Conservation (phyloP, 2,888 invertebrate genomes). For the Chydorus sphaericus region DNA sequence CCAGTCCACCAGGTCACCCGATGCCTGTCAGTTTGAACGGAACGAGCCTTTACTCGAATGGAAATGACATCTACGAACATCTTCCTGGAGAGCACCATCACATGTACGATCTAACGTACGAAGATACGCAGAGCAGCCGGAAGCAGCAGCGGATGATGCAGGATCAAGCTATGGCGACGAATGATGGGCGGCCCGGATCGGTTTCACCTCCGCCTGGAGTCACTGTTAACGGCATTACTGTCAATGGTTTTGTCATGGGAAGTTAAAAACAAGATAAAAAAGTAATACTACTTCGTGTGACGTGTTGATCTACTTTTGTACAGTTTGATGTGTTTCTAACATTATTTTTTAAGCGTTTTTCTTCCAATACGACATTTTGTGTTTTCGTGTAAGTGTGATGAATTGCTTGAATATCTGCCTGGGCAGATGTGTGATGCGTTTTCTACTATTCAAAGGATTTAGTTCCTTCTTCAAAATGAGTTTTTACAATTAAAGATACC, state of each 20-base stretch:
- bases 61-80: constrained; percentile 13
- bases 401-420: no score
- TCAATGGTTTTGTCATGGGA: constrained; percentile 6
- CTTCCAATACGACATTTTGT: no score
- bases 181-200: constrained; percentile 15
- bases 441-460: no score
- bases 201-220: constrained; percentile 20
- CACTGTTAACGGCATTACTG: constrained; percentile 17
- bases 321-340: no score
- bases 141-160: constrained; percentile 1
- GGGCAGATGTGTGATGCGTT: no score
- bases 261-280: no score
- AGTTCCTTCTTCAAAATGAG: no score
- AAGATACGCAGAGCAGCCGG: constrained; percentile 6
- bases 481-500: no score
- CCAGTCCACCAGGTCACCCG: constrained; percentile 9
- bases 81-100: constrained; percentile 13
- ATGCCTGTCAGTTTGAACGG: constrained; percentile 1
- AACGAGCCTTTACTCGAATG: background rate
- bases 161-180: background rate
- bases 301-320: no score
- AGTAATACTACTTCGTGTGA: no score
- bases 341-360: no score
- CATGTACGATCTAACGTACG: constrained; percentile 15
- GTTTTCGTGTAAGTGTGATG: no score